Percentiles rank a stretch among this genome's conserved stretches.
Evolutionary conservation across 2,797 vertebrate genomes (phyloP).

Genomic region (Sebastes itinus): DNA sequence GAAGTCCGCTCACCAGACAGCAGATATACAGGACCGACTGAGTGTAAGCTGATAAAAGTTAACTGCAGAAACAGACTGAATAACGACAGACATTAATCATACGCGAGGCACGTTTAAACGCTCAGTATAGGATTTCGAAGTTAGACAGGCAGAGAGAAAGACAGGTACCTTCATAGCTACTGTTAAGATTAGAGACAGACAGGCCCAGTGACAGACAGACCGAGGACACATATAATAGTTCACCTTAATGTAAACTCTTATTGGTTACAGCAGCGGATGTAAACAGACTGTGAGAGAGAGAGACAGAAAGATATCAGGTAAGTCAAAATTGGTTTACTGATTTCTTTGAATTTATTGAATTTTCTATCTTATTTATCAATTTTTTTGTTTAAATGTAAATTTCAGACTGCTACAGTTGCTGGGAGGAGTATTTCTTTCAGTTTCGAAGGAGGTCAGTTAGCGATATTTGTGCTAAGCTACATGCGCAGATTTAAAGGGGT

Average conservation of each 20-base stretch:
- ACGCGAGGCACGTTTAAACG: too few relatives aligned
- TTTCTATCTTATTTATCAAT: background rate
- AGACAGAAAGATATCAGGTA: conserved; percentile 34
- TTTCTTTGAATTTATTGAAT: background rate
- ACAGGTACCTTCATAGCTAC: background rate
- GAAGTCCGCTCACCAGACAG: conserved; percentile 24
- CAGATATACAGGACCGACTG: conserved; percentile 9
- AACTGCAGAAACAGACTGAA: background rate
- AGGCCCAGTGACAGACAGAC: background rate
- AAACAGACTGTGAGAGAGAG: conserved; percentile 16
- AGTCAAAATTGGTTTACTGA: background rate
- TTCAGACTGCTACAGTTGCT: background rate
- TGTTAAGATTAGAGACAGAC: background rate
- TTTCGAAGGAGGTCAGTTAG: background rate
- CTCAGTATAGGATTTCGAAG: background rate
- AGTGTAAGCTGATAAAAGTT: conserved; percentile 5
- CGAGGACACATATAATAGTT: background rate
- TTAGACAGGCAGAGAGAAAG: background rate
- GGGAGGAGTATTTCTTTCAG: background rate
- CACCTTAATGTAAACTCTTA: background rate
- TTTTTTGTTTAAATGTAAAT: background rate
- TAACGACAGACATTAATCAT: background rate
- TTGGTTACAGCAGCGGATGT: conserved; percentile 3
- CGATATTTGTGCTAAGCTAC: background rate
- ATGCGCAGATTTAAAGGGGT: too few relatives aligned